Conservation (phyloP, 2,888 invertebrate genomes). For the Bellardia bayeri region DNA sequence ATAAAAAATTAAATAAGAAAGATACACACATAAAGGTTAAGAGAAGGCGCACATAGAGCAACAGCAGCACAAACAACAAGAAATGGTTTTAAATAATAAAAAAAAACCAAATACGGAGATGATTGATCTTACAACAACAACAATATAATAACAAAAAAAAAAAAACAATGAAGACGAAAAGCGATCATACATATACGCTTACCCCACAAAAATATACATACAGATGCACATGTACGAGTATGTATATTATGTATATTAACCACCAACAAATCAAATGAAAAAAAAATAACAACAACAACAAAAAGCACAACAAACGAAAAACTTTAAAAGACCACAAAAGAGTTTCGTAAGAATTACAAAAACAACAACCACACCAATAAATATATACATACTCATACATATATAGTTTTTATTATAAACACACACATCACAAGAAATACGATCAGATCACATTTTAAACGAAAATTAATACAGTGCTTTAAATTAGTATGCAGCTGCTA, state of each 20-base stretch:
- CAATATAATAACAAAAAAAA: conserved; percentile 7
- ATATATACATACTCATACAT: background rate
- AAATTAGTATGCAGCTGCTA: conserved; percentile 3
- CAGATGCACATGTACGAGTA: background rate
- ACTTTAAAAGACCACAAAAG: conserved; percentile 65
- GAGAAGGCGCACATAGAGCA: conserved; percentile 36
- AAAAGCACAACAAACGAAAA: conserved; percentile 36
- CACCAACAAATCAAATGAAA: background rate
- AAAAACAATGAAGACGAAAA: conserved; percentile 4
- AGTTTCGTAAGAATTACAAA: conserved; percentile 69
- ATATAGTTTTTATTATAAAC: too few species aligned
- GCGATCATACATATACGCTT: background rate
- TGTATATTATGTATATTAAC: conserved; percentile 22
- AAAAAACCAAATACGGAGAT: conserved; percentile 50
- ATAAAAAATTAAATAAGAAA: conserved; percentile 33
- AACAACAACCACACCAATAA: conserved; percentile 19
- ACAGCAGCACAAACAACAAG: background rate
- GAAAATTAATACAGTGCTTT: conserved; percentile 36
- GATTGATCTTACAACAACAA: conserved; percentile 67
- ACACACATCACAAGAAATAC: conserved; percentile 44
- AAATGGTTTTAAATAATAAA: conserved; percentile 12
- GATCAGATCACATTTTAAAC: conserved; percentile 53
- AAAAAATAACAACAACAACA: conserved; percentile 5
- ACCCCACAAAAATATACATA: background rate
- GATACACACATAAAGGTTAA: conserved; percentile 55